Base-by-base conservation (phyloP, 2,113 vertebrate genomes). In the Sakesphorus luctuosus region DNA sequence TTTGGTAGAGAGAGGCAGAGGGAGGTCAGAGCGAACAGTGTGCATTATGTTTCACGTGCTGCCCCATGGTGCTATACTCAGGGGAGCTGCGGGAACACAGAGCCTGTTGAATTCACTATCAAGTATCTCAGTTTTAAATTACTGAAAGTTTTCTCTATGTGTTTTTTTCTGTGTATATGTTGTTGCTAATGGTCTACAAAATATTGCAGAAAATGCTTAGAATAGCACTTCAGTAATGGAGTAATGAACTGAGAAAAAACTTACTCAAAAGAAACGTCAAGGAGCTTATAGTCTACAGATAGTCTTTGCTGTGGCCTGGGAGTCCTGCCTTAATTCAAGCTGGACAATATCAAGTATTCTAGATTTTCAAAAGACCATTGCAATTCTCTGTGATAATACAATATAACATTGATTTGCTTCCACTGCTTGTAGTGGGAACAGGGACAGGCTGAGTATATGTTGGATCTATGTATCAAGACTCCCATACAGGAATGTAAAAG, bases 321-420 rank as follows among this genome's bases (percentile, higher is more conserved):
- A 83, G 9, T 65, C 31, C 25, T 73, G 49, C 53, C 58, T 52
- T 62, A 16, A 53, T 94, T 67, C 33, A 44, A 58, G 16, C 13
- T 88, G 63, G 28, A 69, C 3, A 69, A 3, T 78, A 61, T 72
- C 2, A 13, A 24, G 4, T 71, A 44, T 59, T 81, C 38, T 78
- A 56, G 11, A 28, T n/a, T 91, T 93, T 96, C 80, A 76, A 66
- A 73, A 69, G 58, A 76, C 29, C 12, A 18, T 73, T 44, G n/a
- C 3, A 56, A 0, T 65, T 76, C 49, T 90, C 17, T 25, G 14
- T 71, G 58, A 47, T 61, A 9, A n/a, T 50, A 29, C 24, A 83
- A 56, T 53, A 43, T 15, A 77, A 62, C 26, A 3, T 28, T 72
- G 26, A 67, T 63, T 91, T 79, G 36, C 36, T 91, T 83, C 11